Conservation (phyloP, 2,888 invertebrate species). For the Brachypalpus laphriformis region DNA sequence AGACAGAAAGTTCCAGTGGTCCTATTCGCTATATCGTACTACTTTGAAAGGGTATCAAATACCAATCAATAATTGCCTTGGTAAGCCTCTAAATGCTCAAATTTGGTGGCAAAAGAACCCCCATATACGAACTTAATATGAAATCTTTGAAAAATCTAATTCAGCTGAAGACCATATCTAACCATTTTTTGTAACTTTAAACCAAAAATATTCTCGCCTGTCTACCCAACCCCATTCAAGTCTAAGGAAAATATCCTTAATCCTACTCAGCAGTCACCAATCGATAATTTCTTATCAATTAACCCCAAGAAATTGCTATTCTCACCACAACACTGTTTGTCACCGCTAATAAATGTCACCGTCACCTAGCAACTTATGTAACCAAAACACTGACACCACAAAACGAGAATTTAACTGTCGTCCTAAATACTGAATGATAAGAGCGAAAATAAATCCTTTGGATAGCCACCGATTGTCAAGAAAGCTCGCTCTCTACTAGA, state of each 20-base stretch:
- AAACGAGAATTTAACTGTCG: not conserved
- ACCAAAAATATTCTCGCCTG: too few species aligned
- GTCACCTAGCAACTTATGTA: slow-evolving; percentile 60
- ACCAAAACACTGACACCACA: slow-evolving; percentile 33
- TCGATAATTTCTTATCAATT: slow-evolving; percentile 16
- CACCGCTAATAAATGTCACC: slow-evolving; percentile 33
- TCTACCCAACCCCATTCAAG: not conserved
- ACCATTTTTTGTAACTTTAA: too few species aligned
- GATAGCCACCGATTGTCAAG: slow-evolving; percentile 10
- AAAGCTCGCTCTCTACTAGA: slow-evolving; percentile 60
- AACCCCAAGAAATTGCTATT: not conserved
- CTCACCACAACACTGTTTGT: slow-evolving; percentile 30
- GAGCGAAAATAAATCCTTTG: not conserved
- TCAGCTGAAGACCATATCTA: too few species aligned
- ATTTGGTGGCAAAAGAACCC: too few species aligned
- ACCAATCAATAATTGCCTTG: too few species aligned
- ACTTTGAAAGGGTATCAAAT: too few species aligned
- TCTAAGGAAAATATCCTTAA: not conserved
- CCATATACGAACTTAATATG: too few species aligned
- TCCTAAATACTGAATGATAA: not conserved
- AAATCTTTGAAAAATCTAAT: too few species aligned
- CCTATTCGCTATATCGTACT: too few species aligned
- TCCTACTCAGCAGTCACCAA: slow-evolving; percentile 6
- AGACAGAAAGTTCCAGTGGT: too few species aligned
- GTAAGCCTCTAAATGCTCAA: too few species aligned